phyloP scores from a whole-genome alignment of 2,888 invertebrate genomes.

The Charanyca ferruginea region DNA sequence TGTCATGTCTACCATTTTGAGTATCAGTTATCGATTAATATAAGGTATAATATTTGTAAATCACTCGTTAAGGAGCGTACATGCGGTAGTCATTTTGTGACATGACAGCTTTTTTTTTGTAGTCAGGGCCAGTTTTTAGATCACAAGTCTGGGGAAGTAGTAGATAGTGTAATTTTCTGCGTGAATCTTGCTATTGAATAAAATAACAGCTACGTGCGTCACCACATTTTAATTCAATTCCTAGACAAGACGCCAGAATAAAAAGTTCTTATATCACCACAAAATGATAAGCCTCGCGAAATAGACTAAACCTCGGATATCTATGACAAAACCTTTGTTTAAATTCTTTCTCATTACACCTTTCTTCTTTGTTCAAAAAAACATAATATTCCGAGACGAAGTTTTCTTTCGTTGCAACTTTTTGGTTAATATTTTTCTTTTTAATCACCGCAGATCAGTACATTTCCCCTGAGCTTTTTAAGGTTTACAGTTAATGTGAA shows the following conservation, averaged over 20 bases:
- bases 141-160: too few relatives aligned
- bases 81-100: too few relatives aligned
- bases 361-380: constrained; percentile 48
- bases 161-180: too few relatives aligned
- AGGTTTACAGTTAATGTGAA: constrained; percentile 13
- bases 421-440: constrained; percentile 32
- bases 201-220: too few relatives aligned
- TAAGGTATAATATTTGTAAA: too few relatives aligned
- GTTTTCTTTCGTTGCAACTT: constrained; percentile 37
- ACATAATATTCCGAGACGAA: constrained; percentile 27
- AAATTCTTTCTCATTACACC: constrained; percentile 29
- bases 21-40: too few relatives aligned
- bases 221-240: too few relatives aligned
- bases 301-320: constrained; percentile 24
- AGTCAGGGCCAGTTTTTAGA: too few relatives aligned
- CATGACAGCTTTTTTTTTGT: too few relatives aligned
- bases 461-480: constrained; percentile 51
- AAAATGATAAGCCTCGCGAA: constrained; percentile 22
- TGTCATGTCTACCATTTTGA: too few relatives aligned
- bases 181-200: too few relatives aligned
- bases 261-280: not conserved
- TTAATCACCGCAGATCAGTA: constrained; percentile 41
- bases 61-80: too few relatives aligned
- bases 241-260: not conserved
- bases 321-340: constrained; percentile 36